Percentiles rank a stretch among this genome's conserved stretches.
Evolutionary conservation across 2,888 invertebrate species (phyloP).

Genomic region (Atethmia centrago): DNA sequence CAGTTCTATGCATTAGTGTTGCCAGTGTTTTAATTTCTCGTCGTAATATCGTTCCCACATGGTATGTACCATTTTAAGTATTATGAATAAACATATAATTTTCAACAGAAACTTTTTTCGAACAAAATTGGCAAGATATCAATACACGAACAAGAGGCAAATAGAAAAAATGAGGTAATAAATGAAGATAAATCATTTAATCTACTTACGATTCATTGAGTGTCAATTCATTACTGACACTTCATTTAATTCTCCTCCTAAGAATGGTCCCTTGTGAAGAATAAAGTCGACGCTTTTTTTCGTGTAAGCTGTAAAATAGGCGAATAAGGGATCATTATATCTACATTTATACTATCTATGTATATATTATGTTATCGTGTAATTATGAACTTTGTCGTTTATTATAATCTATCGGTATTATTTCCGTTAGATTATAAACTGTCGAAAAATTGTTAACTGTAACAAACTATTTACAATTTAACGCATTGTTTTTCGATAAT

Average conservation of each 20-base stretch:
- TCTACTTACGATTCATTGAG: conserved; percentile 53
- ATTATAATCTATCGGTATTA: too few relatives aligned
- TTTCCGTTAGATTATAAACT: too few relatives aligned
- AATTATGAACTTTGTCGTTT: too few relatives aligned
- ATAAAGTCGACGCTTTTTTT: conserved; percentile 4
- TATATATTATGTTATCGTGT: too few relatives aligned
- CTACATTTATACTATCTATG: not conserved
- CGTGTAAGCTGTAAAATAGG: not conserved
- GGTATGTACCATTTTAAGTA: not conserved
- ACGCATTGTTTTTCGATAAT: too few relatives aligned
- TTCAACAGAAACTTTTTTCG: not conserved
- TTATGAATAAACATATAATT: not conserved
- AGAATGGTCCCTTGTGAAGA: not conserved
- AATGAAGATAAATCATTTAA: conserved; percentile 40
- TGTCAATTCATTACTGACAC: conserved; percentile 42
- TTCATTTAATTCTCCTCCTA: conserved; percentile 27
- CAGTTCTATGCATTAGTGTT: too few relatives aligned
- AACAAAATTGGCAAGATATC: not conserved
- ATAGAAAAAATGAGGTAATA: not conserved
- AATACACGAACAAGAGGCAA: not conserved
- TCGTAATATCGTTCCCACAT: too few relatives aligned
- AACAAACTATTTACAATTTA: too few relatives aligned
- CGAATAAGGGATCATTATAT: not conserved
- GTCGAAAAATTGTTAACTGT: too few relatives aligned
- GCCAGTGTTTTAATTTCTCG: not conserved